Percentiles rank a stretch among this genome's conserved stretches.
Conservation (phyloP, 2,888 invertebrate species). For the Archips xylosteana region DNA sequence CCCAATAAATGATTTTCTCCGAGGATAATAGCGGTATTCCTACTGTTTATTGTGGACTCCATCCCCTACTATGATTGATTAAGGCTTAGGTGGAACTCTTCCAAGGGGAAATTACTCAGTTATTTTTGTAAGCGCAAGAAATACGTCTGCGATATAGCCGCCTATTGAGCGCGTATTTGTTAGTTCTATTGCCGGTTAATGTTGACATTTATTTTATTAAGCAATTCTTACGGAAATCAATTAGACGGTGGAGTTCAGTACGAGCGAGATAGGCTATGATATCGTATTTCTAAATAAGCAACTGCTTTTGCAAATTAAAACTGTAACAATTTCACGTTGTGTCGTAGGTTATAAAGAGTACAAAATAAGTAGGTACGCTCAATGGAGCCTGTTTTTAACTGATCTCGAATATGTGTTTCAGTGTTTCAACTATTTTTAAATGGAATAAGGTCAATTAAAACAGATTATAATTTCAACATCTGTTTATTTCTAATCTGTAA, state of each 20-base stretch:
- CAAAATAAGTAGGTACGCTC: too few relatives aligned
- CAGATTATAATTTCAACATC: slow-evolving; percentile 64
- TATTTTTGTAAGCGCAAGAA: slow-evolving; percentile 54
- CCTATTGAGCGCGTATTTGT: slow-evolving; percentile 21
- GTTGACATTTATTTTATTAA: slow-evolving; percentile 20
- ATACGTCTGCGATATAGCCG: slow-evolving; percentile 18
- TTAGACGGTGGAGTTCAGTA: neutral
- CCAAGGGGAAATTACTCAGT: slow-evolving; percentile 68
- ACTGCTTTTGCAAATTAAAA: neutral
- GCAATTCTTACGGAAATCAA: slow-evolving; percentile 6
- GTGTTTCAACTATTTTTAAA: too few relatives aligned
- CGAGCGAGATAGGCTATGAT: neutral
- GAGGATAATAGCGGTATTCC: slow-evolving; percentile 69
- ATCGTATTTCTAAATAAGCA: neutral
- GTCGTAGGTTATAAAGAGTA: too few relatives aligned
- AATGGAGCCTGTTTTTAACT: too few relatives aligned
- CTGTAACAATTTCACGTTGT: neutral
- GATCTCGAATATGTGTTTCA: neutral
- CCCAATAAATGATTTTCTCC: slow-evolving; percentile 70
- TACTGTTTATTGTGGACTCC: slow-evolving; percentile 73
- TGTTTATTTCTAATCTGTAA: slow-evolving; percentile 62
- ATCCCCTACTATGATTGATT: slow-evolving; percentile 73
- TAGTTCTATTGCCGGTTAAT: slow-evolving; percentile 17
- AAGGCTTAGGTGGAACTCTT: slow-evolving; percentile 71
- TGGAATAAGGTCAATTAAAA: slow-evolving; percentile 24